phyloP scores from a whole-genome alignment of 2,888 invertebrate genomes.

The Sinhomidia bicolor region DNA sequence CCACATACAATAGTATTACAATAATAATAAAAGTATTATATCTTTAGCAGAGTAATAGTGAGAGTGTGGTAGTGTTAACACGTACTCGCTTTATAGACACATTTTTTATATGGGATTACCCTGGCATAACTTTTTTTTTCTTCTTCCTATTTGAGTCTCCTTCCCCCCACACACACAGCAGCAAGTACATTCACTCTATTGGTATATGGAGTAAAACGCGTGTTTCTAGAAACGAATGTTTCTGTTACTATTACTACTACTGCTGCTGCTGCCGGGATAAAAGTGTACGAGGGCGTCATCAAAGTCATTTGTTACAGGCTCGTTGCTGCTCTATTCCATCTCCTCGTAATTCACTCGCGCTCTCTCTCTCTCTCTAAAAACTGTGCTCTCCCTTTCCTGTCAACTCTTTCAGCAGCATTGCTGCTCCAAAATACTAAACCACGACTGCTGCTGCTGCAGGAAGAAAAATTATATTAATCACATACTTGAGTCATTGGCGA shows the following conservation, averaged over 20 bases:
- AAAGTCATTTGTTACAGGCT: conserved; percentile 62
- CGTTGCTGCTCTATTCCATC: not conserved
- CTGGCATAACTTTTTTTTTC: no score
- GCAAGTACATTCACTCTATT: no score
- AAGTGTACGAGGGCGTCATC: conserved; percentile 53
- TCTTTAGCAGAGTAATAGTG: not conserved
- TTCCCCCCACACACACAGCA: no score
- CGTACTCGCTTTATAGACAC: not conserved
- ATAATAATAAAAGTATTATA: not conserved
- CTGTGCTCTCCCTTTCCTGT: conserved; percentile 12
- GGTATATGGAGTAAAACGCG: not conserved
- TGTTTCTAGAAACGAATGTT: not conserved
- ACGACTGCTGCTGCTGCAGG: not conserved
- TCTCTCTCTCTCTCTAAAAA: not conserved
- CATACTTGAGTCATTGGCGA: not conserved
- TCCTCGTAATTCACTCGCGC: conserved; percentile 45
- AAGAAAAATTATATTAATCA: conserved; percentile 27
- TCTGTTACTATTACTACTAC: no score
- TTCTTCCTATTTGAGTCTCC: no score
- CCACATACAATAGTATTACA: not conserved
- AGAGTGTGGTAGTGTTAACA: not conserved
- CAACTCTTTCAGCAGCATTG: not conserved
- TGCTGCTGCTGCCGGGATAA: not conserved
- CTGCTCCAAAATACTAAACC: not conserved
- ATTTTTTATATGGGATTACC: no score